Conservation (phyloP, 1,140 invertebrate species). For the Tribolium madens region DNA sequence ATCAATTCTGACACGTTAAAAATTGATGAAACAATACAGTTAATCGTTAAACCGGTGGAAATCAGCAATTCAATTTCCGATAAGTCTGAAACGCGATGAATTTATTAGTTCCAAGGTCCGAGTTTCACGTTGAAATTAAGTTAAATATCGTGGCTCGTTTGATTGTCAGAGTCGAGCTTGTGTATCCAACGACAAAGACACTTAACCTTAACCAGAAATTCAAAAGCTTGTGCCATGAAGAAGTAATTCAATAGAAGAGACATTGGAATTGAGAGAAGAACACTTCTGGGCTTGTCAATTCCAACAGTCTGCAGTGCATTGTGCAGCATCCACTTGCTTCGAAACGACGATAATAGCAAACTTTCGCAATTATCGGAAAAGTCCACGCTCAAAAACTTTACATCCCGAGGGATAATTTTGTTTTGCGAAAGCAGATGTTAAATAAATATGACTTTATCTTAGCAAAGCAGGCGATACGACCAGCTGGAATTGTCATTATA, state of each 20-base stretch:
- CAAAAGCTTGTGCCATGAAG: slow-evolving; percentile 9
- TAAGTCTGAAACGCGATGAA: background rate
- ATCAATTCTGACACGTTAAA: background rate
- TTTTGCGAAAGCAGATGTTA: slow-evolving; percentile 10
- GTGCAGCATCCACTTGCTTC: slow-evolving; percentile 19
- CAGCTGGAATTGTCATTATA: background rate
- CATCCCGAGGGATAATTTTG: background rate
- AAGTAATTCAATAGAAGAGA: slow-evolving; percentile 30
- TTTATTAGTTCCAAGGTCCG: background rate
- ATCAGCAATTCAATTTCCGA: background rate
- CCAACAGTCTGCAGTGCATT: slow-evolving; percentile 36
- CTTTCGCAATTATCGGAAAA: slow-evolving; percentile 27
- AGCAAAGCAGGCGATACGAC: background rate
- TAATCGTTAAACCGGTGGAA: background rate
- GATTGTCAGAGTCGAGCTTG: too few relatives aligned
- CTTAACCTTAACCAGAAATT: slow-evolving; percentile 32
- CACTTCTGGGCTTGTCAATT: slow-evolving; percentile 16
- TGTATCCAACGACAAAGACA: background rate
- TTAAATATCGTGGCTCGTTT: too few relatives aligned
- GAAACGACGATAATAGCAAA: slow-evolving; percentile 31
- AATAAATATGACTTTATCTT: slow-evolving; percentile 16
- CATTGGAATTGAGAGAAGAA: background rate
- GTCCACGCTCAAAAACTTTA: slow-evolving; percentile 17
- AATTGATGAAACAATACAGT: background rate
- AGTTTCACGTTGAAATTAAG: too few relatives aligned